Conservation (phyloP, 2,113 vertebrate genomes). For the Sterrhoptilus dennistouni region DNA sequence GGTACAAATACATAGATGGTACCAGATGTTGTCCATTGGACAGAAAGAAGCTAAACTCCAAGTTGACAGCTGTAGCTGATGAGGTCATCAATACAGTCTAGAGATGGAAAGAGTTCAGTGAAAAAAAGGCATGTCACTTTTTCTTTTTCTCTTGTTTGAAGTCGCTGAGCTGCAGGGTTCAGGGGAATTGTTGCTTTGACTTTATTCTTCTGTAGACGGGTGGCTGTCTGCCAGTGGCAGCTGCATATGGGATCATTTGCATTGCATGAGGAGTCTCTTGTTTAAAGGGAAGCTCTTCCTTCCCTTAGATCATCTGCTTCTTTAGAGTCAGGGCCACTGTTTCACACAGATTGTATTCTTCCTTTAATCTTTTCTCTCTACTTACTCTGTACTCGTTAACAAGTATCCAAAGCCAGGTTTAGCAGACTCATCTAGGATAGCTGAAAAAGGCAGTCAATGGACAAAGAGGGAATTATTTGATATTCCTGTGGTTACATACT, state of each 20-base stretch:
- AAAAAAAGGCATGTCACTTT: slow-evolving; percentile 72
- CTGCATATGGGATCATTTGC: slow-evolving; percentile 81
- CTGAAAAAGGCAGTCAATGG: slow-evolving; percentile 67
- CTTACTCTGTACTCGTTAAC: slow-evolving; percentile 69
- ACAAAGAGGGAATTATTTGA: slow-evolving; percentile 77
- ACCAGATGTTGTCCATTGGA: slow-evolving; percentile 62
- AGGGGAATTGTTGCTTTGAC: slow-evolving; percentile 76
- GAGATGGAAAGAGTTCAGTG: slow-evolving; percentile 66
- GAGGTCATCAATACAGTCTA: slow-evolving; percentile 73
- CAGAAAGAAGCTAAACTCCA: neutral
- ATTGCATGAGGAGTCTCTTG: slow-evolving; percentile 74
- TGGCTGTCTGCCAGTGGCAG: slow-evolving; percentile 83
- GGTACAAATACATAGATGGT: slow-evolving; percentile 19
- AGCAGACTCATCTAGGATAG: slow-evolving; percentile 63
- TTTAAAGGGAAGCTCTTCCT: slow-evolving; percentile 79
- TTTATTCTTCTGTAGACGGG: slow-evolving; percentile 78
- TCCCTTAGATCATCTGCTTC: slow-evolving; percentile 79
- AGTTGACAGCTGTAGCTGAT: slow-evolving; percentile 72
- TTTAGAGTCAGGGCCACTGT: slow-evolving; percentile 75
- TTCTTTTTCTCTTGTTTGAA: slow-evolving; percentile 77
- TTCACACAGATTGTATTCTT: slow-evolving; percentile 74
- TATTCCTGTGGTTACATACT: slow-evolving; percentile 52
- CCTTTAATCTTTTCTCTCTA: slow-evolving; percentile 77
- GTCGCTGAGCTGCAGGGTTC: slow-evolving; percentile 78
- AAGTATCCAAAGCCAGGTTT: slow-evolving; percentile 74